A percentile compares a stretch with the other conserved stretches of the same genome.
Conservation (phyloP, 2,797 vertebrate species). For the Harpagifer antarcticus region DNA sequence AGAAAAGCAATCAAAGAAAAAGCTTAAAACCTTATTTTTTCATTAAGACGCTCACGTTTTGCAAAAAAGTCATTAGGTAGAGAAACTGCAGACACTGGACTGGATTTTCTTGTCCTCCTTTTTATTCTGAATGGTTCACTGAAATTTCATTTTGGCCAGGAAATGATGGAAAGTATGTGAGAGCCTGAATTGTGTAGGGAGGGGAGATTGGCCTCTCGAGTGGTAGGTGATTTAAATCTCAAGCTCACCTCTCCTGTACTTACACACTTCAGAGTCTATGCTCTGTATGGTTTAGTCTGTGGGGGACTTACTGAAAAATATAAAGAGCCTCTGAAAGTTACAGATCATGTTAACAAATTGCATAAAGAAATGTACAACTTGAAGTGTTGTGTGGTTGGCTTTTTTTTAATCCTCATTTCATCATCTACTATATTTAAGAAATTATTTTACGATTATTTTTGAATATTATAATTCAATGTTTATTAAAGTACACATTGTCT, state of each 20-base stretch:
- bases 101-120: conserved; percentile 61
- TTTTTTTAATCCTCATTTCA: neutral
- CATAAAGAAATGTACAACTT: neutral
- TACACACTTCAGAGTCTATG: conserved; percentile 13
- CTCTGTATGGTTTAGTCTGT: neutral
- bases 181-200: conserved; percentile 28
- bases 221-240: conserved; percentile 49
- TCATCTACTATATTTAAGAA: neutral
- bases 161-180: conserved; percentile 61
- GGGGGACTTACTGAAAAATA: neutral
- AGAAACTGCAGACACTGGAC: conserved; percentile 66
- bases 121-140: conserved; percentile 61
- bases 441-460: neutral
- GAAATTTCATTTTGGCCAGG: conserved; percentile 73
- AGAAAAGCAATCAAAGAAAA: conserved; percentile 77
- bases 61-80: conserved; percentile 60
- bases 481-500: neutral
- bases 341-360: neutral
- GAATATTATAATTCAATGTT: neutral
- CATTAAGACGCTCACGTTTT: conserved; percentile 45
- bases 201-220: conserved; percentile 28
- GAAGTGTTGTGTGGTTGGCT: neutral
- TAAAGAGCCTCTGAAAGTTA: neutral
- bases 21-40: conserved; percentile 42
- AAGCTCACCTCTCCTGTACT: conserved; percentile 25